Evolutionary conservation across 2,113 vertebrate genomes (phyloP).

Genomic region (cat (Felis catus)): DNA sequence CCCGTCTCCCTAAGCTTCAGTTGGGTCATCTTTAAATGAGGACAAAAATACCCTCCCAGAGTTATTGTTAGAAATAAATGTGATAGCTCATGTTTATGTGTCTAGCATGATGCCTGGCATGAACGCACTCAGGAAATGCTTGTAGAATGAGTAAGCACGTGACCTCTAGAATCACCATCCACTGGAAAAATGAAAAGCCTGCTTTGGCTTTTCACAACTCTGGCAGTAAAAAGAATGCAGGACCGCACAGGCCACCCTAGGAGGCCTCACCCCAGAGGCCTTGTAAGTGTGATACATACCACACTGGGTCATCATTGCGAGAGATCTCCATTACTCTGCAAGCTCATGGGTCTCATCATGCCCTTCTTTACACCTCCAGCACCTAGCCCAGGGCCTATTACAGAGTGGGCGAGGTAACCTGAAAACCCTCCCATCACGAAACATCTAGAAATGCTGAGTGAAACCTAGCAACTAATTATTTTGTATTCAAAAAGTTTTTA

Average conservation of each 20-base stretch:
- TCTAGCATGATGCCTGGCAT: not conserved
- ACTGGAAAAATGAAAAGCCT: not conserved
- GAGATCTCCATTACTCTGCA: not conserved
- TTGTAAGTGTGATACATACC: fast-evolving
- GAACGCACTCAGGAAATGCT: not conserved
- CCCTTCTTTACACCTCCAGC: not conserved
- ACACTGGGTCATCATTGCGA: no score
- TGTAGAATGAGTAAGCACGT: not conserved
- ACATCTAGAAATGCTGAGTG: not conserved
- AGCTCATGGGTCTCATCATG: not conserved
- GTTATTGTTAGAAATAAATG: constrained; percentile 13
- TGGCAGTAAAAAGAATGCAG: not conserved
- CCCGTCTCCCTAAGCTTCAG: not conserved
- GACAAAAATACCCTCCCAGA: not conserved
- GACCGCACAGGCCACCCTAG: not conserved
- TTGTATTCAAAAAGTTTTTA: not conserved
- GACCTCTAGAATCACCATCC: not conserved
- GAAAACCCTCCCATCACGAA: not conserved
- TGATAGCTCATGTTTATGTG: not conserved
- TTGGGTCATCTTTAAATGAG: not conserved
- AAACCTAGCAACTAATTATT: not conserved
- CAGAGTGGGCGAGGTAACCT: not conserved
- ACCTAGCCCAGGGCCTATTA: not conserved
- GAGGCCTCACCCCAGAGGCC: not conserved
- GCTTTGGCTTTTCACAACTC: not conserved